A percentile compares a stretch with the other conserved stretches of the same genome.
phyloP scores from a whole-genome alignment of 2,797 vertebrate species.

The Lophura swinhoii region DNA sequence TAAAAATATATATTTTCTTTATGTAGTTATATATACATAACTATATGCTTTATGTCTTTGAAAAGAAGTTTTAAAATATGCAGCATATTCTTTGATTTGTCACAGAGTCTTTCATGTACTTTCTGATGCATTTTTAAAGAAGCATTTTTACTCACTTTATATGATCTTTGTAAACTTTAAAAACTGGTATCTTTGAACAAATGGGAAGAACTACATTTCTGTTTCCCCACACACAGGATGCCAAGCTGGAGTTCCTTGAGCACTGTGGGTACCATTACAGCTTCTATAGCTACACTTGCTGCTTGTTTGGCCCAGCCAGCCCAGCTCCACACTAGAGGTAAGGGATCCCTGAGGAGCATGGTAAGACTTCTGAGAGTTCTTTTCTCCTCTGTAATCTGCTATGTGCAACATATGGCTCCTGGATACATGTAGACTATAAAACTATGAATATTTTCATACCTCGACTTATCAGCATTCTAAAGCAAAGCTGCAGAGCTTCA shows the following conservation, averaged over 20 bases:
- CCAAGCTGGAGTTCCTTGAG: rapidly evolving
- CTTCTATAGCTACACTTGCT: background rate
- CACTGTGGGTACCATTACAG: background rate
- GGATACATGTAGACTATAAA: background rate
- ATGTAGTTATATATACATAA: background rate
- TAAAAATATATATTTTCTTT: background rate
- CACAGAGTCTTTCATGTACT: background rate
- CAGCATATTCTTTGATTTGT: background rate
- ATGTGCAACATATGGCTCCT: rapidly evolving
- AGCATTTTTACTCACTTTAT: background rate
- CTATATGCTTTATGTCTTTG: background rate
- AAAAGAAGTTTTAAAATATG: background rate
- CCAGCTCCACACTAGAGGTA: background rate
- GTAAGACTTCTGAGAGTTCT: background rate
- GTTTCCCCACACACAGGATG: background rate
- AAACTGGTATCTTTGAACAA: background rate
- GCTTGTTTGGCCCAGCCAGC: background rate
- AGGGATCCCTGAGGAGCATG: background rate
- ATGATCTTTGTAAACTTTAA: background rate
- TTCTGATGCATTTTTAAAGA: background rate
- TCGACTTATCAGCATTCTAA: background rate
- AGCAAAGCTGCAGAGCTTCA: rapidly evolving
- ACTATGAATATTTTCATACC: background rate
- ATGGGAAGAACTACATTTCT: background rate
- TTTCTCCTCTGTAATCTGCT: background rate